A percentile compares a stretch with the other conserved stretches of the same genome.
phyloP scores from a whole-genome alignment of 2,797 vertebrate genomes.

The Garrulus glandarius region DNA sequence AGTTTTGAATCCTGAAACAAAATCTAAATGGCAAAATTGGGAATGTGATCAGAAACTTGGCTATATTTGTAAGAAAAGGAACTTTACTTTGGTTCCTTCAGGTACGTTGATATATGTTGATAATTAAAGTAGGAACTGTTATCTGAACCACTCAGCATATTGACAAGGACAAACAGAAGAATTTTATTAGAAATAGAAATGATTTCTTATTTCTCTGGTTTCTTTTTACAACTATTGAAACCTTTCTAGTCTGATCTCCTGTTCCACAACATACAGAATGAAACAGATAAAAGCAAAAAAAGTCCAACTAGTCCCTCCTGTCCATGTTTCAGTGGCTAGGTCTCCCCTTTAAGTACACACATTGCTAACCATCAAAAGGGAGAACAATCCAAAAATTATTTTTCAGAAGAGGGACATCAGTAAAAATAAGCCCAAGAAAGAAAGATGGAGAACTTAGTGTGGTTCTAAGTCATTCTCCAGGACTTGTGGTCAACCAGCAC shows the following conservation, averaged over 20 bases:
- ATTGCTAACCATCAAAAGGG: background rate
- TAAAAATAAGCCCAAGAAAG: background rate
- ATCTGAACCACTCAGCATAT: background rate
- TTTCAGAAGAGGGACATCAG: background rate
- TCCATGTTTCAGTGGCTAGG: background rate
- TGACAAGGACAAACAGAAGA: background rate
- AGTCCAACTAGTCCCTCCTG: accelerated
- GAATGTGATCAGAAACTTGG: constrained; percentile 86
- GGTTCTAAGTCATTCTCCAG: background rate
- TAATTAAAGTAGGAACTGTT: background rate
- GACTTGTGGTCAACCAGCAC: background rate
- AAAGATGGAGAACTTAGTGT: background rate
- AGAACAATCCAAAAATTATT: background rate
- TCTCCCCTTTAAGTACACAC: background rate
- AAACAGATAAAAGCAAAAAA: background rate
- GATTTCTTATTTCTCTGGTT: background rate
- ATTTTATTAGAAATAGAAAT: background rate
- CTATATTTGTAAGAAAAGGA: constrained; percentile 89
- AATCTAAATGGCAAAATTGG: constrained; percentile 87
- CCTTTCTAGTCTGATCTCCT: background rate
- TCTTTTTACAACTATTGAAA: background rate
- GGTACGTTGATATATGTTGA: constrained; percentile 67
- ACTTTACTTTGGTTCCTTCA: constrained; percentile 67
- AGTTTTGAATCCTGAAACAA: constrained; percentile 83
- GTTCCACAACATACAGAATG: background rate